Evolutionary conservation across 2,888 invertebrate genomes (phyloP).

Genomic region (Drosophila austrosaltans): DNA sequence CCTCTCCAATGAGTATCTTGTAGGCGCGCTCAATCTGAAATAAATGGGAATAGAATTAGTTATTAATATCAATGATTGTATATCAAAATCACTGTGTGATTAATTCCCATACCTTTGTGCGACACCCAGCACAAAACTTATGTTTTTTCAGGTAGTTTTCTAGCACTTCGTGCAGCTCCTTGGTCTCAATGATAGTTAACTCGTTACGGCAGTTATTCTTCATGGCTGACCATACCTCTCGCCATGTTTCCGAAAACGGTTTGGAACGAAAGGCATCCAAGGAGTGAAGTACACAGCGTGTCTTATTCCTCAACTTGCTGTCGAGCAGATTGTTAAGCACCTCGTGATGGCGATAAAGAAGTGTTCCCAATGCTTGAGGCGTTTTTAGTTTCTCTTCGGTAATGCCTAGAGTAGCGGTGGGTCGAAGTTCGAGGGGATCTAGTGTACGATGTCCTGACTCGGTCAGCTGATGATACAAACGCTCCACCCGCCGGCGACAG

Average conservation of each 20-base stretch:
- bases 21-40: slow-evolving; percentile 89
- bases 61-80: not conserved
- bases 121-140: slow-evolving; percentile 96
- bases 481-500: slow-evolving; percentile 95
- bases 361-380: slow-evolving; percentile 91
- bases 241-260: slow-evolving; percentile 89
- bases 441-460: slow-evolving; percentile 93
- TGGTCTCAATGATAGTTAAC: slow-evolving; percentile 93
- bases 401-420: slow-evolving; percentile 90
- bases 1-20: slow-evolving; percentile 93
- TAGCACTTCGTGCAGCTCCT: slow-evolving; percentile 92
- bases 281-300: slow-evolving; percentile 94
- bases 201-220: slow-evolving; percentile 91
- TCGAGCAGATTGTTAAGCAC: slow-evolving; percentile 91
- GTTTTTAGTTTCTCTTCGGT: slow-evolving; percentile 91
- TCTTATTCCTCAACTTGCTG: slow-evolving; percentile 94
- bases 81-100: too few relatives aligned
- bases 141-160: slow-evolving; percentile 96
- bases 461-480: slow-evolving; percentile 93
- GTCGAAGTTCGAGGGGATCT: slow-evolving; percentile 92
- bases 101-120: slow-evolving; percentile 89
- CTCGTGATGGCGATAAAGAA: slow-evolving; percentile 93
- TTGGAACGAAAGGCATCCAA: slow-evolving; percentile 93
- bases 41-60: not conserved
- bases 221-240: slow-evolving; percentile 94